Conservation (phyloP, 2,113 vertebrate species). For the Malurus melanocephalus region DNA sequence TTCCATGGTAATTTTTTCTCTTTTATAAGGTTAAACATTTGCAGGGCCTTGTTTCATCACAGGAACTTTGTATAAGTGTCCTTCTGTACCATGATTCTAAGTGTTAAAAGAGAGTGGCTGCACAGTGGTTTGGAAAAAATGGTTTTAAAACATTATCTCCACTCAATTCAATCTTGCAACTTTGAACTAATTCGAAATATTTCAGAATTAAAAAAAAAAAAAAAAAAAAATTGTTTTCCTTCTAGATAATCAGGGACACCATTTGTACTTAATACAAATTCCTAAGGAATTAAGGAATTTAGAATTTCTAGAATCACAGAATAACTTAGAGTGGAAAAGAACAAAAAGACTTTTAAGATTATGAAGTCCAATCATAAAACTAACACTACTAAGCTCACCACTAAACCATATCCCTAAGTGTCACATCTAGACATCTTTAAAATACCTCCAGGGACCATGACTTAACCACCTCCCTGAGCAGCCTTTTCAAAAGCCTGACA, state of each 20-base stretch:
- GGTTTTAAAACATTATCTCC: background rate
- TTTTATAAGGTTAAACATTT: background rate
- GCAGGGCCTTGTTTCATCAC: background rate
- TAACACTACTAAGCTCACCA: background rate
- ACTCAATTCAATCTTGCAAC: background rate
- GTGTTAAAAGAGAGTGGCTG: background rate
- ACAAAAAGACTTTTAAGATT: background rate
- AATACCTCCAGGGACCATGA: accelerated
- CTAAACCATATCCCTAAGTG: background rate
- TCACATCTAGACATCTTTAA: background rate
- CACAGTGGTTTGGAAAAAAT: background rate
- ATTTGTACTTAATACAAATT: background rate
- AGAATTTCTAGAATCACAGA: background rate
- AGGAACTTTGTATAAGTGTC: background rate
- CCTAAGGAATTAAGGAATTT: background rate
- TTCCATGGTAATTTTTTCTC: background rate
- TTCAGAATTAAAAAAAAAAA: background rate
- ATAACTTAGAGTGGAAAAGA: background rate
- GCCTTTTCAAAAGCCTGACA: background rate
- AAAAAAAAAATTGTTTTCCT: background rate
- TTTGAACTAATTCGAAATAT: background rate
- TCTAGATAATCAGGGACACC: background rate
- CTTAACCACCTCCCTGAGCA: background rate
- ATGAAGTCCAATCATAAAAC: background rate
- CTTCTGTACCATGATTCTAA: background rate